Percentiles rank a stretch among this genome's conserved stretches.
These are phyloP conservation scores for Leucoraja erinaceus DNA, from an alignment of 2,113 vertebrate species.

Conservation along the genomic window DNA sequence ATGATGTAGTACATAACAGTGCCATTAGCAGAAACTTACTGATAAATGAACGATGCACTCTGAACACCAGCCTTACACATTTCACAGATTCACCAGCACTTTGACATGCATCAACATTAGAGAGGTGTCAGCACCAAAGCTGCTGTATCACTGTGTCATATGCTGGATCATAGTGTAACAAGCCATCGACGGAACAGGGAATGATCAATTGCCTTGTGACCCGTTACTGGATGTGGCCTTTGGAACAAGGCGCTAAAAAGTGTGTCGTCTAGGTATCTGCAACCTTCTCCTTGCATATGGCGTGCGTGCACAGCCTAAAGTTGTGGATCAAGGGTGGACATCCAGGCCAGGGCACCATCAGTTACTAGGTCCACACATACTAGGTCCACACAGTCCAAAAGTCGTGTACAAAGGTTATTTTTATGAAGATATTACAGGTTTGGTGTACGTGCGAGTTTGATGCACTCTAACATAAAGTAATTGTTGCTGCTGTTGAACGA, in stretches of 20 bases:
- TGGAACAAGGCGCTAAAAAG: too few species aligned
- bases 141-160: not conserved
- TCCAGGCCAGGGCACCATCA: too few species aligned
- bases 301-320: too few species aligned
- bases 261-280: not conserved
- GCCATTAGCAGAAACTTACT: not conserved
- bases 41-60: not conserved
- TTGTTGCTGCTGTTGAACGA: too few species aligned
- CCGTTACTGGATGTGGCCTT: not conserved
- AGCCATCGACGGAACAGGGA: not conserved
- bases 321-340: too few species aligned
- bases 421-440: too few species aligned
- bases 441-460: too few species aligned
- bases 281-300: too few species aligned
- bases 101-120: not conserved
- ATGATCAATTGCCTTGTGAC: not conserved
- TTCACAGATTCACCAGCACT: not conserved
- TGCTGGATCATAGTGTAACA: not conserved
- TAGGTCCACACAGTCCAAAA: too few species aligned
- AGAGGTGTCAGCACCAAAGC: not conserved
- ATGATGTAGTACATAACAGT: not conserved
- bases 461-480: too few species aligned
- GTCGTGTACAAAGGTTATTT: too few species aligned
- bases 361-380: too few species aligned
- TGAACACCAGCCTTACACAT: not conserved